These are phyloP conservation scores for Saguinus imperator DNA, from an alignment of 2,113 vertebrate genomes.

Conservation along the genomic window DNA sequence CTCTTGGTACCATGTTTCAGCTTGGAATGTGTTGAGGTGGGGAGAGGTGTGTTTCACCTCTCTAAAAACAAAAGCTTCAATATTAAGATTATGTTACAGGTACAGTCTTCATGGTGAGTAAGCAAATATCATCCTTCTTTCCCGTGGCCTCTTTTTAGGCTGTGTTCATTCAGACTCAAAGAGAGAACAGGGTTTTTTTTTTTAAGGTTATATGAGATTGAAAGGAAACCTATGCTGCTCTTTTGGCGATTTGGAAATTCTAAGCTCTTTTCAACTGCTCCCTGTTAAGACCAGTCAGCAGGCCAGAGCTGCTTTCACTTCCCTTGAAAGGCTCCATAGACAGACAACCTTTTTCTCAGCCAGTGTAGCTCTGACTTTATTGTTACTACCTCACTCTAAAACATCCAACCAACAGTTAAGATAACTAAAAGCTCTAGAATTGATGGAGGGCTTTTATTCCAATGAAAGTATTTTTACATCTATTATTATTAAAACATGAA, in stretches of 20 bases:
- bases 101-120: background rate
- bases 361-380: background rate
- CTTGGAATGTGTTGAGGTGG: background rate
- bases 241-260: slow-evolving; percentile 12
- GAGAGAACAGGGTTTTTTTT: background rate
- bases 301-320: background rate
- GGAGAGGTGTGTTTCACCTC: background rate
- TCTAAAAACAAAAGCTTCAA: background rate
- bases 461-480: background rate
- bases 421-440: background rate
- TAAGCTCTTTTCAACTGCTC: background rate
- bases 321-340: background rate
- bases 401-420: background rate
- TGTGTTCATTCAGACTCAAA: background rate
- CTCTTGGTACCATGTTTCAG: background rate
- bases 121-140: background rate
- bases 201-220: background rate
- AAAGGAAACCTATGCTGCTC: background rate
- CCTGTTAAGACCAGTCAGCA: background rate
- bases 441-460: slow-evolving; percentile 24
- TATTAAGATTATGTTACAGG: background rate
- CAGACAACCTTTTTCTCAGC: background rate
- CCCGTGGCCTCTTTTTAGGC: background rate
- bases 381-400: background rate
- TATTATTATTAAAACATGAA: slow-evolving; percentile 21